These are phyloP conservation scores for Nomada flava DNA, from an alignment of 2,888 invertebrate species.

Conservation along the genomic window DNA sequence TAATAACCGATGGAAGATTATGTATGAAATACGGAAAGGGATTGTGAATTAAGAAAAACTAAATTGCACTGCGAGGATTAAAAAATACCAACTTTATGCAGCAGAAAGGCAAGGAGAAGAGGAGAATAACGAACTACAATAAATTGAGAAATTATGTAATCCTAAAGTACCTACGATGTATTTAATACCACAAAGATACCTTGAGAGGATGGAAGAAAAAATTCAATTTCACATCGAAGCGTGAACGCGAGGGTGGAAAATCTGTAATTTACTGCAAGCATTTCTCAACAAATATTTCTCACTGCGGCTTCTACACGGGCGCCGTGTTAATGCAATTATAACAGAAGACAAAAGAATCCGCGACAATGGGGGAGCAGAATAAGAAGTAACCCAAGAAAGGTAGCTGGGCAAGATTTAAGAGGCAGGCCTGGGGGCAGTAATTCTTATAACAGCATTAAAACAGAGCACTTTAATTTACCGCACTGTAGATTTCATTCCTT, in stretches of 20 bases:
- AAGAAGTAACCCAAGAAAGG: slow-evolving; percentile 60
- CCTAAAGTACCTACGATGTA: too few species aligned
- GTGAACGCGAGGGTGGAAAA: not conserved
- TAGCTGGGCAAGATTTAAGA: slow-evolving; percentile 71
- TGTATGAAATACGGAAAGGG: too few species aligned
- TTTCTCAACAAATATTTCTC: not conserved
- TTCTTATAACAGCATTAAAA: slow-evolving; percentile 83
- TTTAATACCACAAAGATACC: too few species aligned
- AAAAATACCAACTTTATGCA: too few species aligned
- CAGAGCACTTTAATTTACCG: slow-evolving; percentile 83
- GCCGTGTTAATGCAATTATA: slow-evolving; percentile 56
- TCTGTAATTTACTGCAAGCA: not conserved
- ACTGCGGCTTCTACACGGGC: not conserved
- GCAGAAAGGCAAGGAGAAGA: too few species aligned
- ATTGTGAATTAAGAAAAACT: too few species aligned
- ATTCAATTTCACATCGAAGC: slow-evolving; percentile 18
- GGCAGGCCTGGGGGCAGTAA: slow-evolving; percentile 77
- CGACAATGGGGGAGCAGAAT: slow-evolving; percentile 50
- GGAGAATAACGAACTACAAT: too few species aligned
- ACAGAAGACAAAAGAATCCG: slow-evolving; percentile 46
- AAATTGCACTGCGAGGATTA: too few species aligned
- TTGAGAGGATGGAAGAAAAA: not conserved
- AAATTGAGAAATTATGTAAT: too few species aligned
- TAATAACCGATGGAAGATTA: too few species aligned
- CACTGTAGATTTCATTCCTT: slow-evolving; percentile 82